Percentiles rank a stretch among this genome's conserved stretches.
Evolutionary conservation across 2,113 vertebrate species (phyloP).

Genomic region (Chaenocephalus aceratus): DNA sequence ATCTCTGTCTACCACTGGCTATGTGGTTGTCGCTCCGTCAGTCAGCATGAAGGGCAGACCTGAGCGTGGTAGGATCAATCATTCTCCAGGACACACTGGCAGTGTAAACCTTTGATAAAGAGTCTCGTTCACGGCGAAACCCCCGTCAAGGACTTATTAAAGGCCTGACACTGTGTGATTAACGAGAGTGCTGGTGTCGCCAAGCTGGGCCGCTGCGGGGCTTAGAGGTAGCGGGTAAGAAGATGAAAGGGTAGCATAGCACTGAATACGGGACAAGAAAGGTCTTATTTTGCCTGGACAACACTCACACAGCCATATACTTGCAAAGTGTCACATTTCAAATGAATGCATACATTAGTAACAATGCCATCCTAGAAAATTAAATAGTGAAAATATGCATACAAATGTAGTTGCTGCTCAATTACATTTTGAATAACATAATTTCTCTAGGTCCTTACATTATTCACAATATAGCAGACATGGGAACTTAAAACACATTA

Average conservation of each 20-base stretch:
- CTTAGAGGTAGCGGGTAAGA: constrained; percentile 49
- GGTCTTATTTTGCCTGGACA: background rate
- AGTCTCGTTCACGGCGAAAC: constrained; percentile 78
- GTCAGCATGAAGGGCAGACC: constrained; percentile 75
- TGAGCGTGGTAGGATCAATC: constrained; percentile 75
- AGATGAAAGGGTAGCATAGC: constrained; percentile 49
- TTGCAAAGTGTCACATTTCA: background rate
- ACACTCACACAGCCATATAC: background rate
- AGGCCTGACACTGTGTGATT: constrained; percentile 78
- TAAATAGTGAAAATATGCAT: background rate
- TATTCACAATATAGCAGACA: background rate
- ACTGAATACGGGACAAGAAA: constrained; percentile 22
- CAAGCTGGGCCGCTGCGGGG: constrained; percentile 58
- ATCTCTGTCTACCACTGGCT: constrained; percentile 15
- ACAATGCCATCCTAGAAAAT: background rate
- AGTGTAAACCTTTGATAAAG: constrained; percentile 85
- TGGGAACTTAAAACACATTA: background rate
- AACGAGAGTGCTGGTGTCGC: constrained; percentile 55
- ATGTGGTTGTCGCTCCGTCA: constrained; percentile 54
- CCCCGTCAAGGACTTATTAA: constrained; percentile 85
- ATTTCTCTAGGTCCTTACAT: background rate
- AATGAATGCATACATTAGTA: background rate
- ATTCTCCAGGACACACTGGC: constrained; percentile 67
- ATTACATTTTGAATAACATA: background rate
- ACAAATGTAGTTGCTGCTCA: background rate